phyloP scores from a whole-genome alignment of 2,113 vertebrate genomes.

The Noturus placidus region DNA sequence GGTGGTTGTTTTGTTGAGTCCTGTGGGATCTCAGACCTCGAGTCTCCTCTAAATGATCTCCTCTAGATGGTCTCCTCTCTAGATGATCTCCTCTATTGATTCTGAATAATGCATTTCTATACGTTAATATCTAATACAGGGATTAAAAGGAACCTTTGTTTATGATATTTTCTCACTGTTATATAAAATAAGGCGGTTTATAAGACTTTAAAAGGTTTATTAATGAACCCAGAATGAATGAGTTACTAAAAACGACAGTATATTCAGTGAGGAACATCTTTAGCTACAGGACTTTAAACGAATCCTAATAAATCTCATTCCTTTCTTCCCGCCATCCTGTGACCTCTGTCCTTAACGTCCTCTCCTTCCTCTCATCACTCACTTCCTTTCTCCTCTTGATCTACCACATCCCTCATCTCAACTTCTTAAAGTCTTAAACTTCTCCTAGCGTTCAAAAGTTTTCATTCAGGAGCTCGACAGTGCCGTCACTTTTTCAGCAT shows the following conservation, averaged over 20 bases:
- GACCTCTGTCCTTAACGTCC: not conserved
- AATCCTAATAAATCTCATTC: not conserved
- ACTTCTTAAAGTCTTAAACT: not conserved
- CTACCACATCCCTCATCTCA: not conserved
- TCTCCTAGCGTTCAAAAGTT: not conserved
- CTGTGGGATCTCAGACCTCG: not conserved
- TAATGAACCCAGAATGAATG: not conserved
- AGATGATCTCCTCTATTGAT: too few species aligned
- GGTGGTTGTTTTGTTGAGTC: not conserved
- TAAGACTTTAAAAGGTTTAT: not conserved
- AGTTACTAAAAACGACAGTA: not conserved
- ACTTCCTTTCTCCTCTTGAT: not conserved
- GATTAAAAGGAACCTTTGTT: not conserved
- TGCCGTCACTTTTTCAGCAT: not conserved
- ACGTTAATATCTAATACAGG: not conserved
- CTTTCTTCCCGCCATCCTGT: not conserved
- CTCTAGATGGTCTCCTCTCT: too few species aligned
- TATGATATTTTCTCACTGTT: not conserved
- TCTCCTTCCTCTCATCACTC: slow-evolving; percentile 1
- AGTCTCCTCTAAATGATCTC: not conserved
- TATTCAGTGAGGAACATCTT: not conserved
- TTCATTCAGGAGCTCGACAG: not conserved
- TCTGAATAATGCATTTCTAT: not conserved
- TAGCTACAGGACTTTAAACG: not conserved
- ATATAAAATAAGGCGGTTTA: not conserved